Evolutionary conservation across 2,888 invertebrate species (phyloP).

Genomic region (Drosophila koepferae): DNA sequence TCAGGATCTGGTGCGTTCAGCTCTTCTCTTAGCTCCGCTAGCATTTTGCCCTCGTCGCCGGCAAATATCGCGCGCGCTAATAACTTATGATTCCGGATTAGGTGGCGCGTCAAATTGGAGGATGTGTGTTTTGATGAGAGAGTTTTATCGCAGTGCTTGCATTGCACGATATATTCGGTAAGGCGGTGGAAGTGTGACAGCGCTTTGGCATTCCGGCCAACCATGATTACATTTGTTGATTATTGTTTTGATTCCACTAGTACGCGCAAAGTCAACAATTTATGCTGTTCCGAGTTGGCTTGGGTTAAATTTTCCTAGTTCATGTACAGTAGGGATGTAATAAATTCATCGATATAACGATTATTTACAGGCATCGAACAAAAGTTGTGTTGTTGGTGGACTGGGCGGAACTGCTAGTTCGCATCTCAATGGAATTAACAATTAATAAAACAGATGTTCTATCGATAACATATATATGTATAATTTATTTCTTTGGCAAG

Average conservation of each 20-base stretch:
- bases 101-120: constrained; percentile 72
- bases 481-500: not conserved
- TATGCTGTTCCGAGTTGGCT: constrained; percentile 37
- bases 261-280: constrained; percentile 33
- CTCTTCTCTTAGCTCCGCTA: constrained; percentile 64
- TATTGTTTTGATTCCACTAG: constrained; percentile 13
- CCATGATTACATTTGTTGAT: constrained; percentile 53
- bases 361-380: not conserved
- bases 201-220: constrained; percentile 73
- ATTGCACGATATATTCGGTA: constrained; percentile 71
- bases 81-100: constrained; percentile 65
- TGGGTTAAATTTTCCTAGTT: constrained; percentile 51
- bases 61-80: constrained; percentile 67
- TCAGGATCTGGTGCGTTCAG: constrained; percentile 62
- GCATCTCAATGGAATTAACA: not conserved
- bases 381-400: not conserved
- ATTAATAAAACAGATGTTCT: not conserved
- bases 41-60: constrained; percentile 71
- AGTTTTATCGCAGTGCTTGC: constrained; percentile 73
- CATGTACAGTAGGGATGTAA: constrained; percentile 49
- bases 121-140: constrained; percentile 74
- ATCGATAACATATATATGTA: constrained; percentile 2
- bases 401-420: constrained; percentile 2
- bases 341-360: constrained; percentile 34
- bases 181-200: constrained; percentile 72